These are phyloP conservation scores for Prosapia bicincta DNA, from an alignment of 2,888 invertebrate genomes.

Conservation along the genomic window DNA sequence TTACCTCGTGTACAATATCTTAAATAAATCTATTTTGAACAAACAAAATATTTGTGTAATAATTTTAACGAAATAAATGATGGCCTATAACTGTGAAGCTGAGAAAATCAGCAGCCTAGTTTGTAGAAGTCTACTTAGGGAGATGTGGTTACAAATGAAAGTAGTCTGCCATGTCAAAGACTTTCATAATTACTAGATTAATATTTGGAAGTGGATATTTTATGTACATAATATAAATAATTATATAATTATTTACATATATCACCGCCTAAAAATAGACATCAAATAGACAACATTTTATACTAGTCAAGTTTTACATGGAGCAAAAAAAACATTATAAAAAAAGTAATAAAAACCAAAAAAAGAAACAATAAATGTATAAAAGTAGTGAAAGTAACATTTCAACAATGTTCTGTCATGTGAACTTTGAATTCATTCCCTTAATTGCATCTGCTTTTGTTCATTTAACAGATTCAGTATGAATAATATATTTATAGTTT, in stretches of 20 bases:
- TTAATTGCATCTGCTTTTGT: not conserved
- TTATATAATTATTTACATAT: conserved; percentile 30
- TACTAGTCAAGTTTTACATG: not conserved
- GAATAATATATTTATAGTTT: conserved; percentile 1
- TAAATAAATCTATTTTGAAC: conserved; percentile 22
- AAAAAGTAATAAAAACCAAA: not conserved
- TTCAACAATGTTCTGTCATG: not conserved
- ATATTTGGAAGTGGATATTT: conserved; percentile 27
- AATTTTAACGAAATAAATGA: conserved; percentile 8
- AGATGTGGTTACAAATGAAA: not conserved
- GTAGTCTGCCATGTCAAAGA: conserved; percentile 8
- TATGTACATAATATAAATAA: conserved; percentile 31
- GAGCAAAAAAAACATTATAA: not conserved
- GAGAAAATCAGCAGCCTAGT: conserved; percentile 20
- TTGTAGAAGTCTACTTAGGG: conserved; percentile 17
- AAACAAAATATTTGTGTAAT: not conserved
- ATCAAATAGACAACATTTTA: conserved; percentile 28
- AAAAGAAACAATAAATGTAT: not conserved
- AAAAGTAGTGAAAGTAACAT: not conserved
- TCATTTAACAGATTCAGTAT: conserved; percentile 2
- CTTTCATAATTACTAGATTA: conserved; percentile 28
- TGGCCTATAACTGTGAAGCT: conserved; percentile 23
- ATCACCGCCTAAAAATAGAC: conserved; percentile 27
- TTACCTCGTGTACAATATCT: conserved; percentile 23
- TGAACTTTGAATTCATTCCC: not conserved